Conservation (phyloP, 2,797 vertebrate genomes). For the Trachurus trachurus region DNA sequence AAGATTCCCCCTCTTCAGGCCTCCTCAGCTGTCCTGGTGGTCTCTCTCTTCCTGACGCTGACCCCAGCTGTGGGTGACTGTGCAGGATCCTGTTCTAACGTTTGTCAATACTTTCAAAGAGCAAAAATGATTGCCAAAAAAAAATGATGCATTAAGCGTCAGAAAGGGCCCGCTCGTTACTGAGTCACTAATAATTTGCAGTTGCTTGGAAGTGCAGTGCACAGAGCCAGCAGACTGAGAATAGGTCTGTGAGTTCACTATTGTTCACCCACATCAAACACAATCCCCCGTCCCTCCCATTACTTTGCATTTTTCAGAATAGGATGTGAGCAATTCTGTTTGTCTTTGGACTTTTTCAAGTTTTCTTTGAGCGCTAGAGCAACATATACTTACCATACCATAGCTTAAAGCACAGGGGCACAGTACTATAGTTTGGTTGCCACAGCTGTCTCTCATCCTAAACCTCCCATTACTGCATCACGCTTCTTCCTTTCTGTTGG, state of each 20-base stretch:
- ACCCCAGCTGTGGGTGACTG: slow-evolving; percentile 57
- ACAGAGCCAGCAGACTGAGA: slow-evolving; percentile 15
- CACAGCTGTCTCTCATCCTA: slow-evolving; percentile 76
- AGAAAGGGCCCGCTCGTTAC: slow-evolving; percentile 36
- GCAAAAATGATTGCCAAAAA: slow-evolving; percentile 28
- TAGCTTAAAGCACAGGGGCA: slow-evolving; percentile 50
- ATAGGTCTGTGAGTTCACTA: slow-evolving; percentile 40
- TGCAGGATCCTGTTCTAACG: slow-evolving; percentile 40
- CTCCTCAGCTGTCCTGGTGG: slow-evolving; percentile 80
- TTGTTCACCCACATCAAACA: slow-evolving; percentile 72
- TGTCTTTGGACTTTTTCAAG: slow-evolving; percentile 54
- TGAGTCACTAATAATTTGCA: slow-evolving; percentile 55
- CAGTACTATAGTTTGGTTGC: slow-evolving; percentile 70
- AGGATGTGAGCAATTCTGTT: slow-evolving; percentile 39
- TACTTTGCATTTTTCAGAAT: slow-evolving; percentile 59
- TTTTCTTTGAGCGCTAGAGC: slow-evolving; percentile 62
- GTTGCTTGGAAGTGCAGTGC: slow-evolving; percentile 41
- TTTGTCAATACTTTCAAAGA: slow-evolving; percentile 53
- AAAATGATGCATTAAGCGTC: slow-evolving; percentile 43
- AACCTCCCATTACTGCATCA: slow-evolving; percentile 76
- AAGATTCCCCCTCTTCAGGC: slow-evolving; percentile 67
- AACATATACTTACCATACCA: slow-evolving; percentile 83
- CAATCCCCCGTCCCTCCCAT: slow-evolving; percentile 48
- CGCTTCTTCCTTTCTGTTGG: slow-evolving; percentile 68
- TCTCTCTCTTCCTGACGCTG: slow-evolving; percentile 54